Percentiles rank a stretch among this genome's conserved stretches.
Evolutionary conservation across 30 jellyfish, hydroid and myxozoan species (phyloP).

Genomic region (Cassiopea andromeda): DNA sequence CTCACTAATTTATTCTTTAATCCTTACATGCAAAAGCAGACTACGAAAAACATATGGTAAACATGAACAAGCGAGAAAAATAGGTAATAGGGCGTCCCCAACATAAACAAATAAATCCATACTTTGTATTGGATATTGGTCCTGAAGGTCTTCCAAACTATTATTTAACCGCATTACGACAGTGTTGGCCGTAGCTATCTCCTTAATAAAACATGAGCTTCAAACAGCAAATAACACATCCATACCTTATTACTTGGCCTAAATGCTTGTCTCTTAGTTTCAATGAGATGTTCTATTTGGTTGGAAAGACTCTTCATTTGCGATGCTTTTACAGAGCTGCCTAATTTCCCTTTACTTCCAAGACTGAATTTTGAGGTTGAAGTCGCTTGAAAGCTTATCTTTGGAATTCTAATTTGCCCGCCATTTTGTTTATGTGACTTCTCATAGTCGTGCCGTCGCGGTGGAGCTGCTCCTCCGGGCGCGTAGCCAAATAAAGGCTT

Average conservation of each 20-base stretch:
- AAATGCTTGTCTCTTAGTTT: conserved; percentile 34
- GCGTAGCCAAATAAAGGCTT: conserved; percentile 45
- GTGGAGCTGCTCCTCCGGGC: not conserved
- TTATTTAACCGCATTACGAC: no score
- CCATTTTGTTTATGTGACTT: conserved; percentile 7
- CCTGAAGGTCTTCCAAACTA: no score
- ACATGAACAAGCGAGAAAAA: no score
- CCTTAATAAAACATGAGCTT: no score
- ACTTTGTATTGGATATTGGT: no score
- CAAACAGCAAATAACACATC: not conserved
- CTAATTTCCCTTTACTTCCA: conserved; percentile 37
- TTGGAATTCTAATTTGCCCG: conserved; percentile 65
- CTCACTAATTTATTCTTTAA: no score
- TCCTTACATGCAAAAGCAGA: no score
- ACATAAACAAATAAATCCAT: no score
- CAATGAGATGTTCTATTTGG: conserved; percentile 56
- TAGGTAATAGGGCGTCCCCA: no score
- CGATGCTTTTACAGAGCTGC: conserved; percentile 52
- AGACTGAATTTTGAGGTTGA: conserved; percentile 82
- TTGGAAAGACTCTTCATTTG: conserved; percentile 63
- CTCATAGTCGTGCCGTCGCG: conserved; percentile 33
- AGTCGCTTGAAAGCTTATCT: conserved; percentile 77
- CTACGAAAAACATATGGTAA: no score
- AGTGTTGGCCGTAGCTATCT: no score
- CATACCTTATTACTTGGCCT: conserved; percentile 50